Evolutionary conservation across 2,113 vertebrate species (phyloP), one percentile per base, ranked within the genome.

Genomic region (Prolemur simus): DNA sequence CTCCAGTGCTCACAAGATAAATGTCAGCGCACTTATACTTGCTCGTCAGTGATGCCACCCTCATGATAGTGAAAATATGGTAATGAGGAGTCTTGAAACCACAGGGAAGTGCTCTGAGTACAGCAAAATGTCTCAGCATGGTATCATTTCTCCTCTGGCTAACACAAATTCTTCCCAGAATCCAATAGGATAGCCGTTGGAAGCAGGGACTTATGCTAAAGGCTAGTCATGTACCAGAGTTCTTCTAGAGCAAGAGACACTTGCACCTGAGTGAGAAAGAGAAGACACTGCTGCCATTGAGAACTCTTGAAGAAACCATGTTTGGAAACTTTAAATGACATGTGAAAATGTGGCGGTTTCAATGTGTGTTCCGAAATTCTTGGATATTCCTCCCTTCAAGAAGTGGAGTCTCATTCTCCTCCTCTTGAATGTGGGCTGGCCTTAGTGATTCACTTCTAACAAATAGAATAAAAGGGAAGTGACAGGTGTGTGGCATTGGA

Each of bases 201-300:
- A 98, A 95, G 88, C 92, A 97, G 92, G 95, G 96, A 95, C 82
- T 96, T 90, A 91, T 90, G 95, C 89, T 96, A 96, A 90, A 96
- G 92, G 82, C 11, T 97, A 94, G 90, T 93, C 90, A 98, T 95
- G 97, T 80, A 74, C 93, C 91, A 96, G 37, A 96, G 86, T 89
- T 95, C 88, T 96, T 94, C 88, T 56, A 91, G 47, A 97, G 88
- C 90, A 95, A 98, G 90, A 92, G 97, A 94, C 52, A 6, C 60
- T 87, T 89, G 89, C 80, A 95, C 92, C 95, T 95, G 92, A 97
- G 91, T 68, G 89, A 82, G 69, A 76, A 52, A 52, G 64, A 89
- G 91, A 97, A 93, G 95, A 78, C 56, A 82, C 86, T 93, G 71
- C 87, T 95, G 49, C 90, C 87, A 49, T 0, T 15, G n/a, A 73